Conservation (phyloP, 2,888 invertebrate genomes). For the Malthinus seriepunctatus region DNA sequence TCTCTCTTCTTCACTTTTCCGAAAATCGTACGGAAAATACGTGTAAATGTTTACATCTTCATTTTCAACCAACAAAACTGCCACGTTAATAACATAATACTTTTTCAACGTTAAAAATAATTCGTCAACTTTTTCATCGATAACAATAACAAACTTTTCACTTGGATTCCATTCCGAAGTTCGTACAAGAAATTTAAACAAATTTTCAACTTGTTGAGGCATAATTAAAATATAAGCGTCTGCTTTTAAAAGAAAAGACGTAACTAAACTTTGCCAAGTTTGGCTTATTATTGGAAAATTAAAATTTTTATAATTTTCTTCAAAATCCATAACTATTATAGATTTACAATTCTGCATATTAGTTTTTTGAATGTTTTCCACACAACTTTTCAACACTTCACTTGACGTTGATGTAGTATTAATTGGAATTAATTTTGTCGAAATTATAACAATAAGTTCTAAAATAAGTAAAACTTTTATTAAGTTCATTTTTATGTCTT, state of each 20-base stretch:
- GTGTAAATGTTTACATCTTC: background rate
- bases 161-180: constrained; percentile 1
- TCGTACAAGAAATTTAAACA: background rate
- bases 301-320: too few species aligned
- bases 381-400: too few species aligned
- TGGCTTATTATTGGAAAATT: too few species aligned
- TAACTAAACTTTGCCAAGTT: too few species aligned
- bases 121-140: background rate
- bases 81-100: background rate
- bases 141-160: background rate
- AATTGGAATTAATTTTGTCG: too few species aligned
- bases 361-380: too few species aligned
- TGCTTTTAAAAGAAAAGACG: background rate
- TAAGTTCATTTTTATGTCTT: too few species aligned
- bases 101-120: background rate
- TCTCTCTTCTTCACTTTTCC: background rate
- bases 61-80: background rate
- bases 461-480: too few species aligned
- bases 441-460: too few species aligned
- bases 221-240: background rate
- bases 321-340: too few species aligned
- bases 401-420: too few species aligned
- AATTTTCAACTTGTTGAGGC: background rate
- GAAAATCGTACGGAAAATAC: background rate
- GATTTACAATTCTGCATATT: too few species aligned